A percentile compares a stretch with the other conserved stretches of the same genome.
Evolutionary conservation across 1,140 invertebrate genomes (phyloP).

Genomic region (Drosophila hydei): DNA sequence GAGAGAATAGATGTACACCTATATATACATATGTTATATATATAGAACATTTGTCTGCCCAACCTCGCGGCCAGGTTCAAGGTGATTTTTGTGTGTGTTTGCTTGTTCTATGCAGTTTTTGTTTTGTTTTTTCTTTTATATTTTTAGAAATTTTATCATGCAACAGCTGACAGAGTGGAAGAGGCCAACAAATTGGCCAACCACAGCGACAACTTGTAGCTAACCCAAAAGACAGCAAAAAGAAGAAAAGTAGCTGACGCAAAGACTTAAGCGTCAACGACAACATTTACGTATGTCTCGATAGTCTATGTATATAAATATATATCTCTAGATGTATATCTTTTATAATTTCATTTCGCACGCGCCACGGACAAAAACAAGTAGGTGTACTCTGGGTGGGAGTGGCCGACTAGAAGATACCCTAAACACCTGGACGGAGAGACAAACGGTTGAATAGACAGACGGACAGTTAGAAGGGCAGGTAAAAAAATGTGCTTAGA

Average conservation of each 20-base stretch:
- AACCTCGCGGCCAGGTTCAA: slow-evolving; percentile 75
- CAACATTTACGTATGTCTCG: background rate
- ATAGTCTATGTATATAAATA: background rate
- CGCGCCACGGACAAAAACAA: slow-evolving; percentile 43
- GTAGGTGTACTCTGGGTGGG: no score
- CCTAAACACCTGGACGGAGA: no score
- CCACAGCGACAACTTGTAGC: slow-evolving; percentile 56
- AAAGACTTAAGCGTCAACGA: slow-evolving; percentile 1
- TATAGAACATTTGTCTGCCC: slow-evolving; percentile 24
- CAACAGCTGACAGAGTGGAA: slow-evolving; percentile 64
- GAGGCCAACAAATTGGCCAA: slow-evolving; percentile 23
- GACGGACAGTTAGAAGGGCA: no score
- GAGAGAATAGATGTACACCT: slow-evolving; percentile 7
- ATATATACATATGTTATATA: slow-evolving; percentile 2
- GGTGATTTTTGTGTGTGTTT: slow-evolving; percentile 49
- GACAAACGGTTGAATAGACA: no score
- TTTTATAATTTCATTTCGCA: slow-evolving; percentile 68
- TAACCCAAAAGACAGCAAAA: background rate
- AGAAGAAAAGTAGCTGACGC: slow-evolving; percentile 25
- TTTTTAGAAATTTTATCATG: slow-evolving; percentile 78
- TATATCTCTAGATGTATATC: slow-evolving; percentile 18
- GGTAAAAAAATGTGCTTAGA: no score
- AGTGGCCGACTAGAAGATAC: no score
- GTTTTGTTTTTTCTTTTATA: slow-evolving; percentile 18
- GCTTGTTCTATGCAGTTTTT: slow-evolving; percentile 38